Evolutionary conservation across 92 coral and sea anemone genomes (phyloP).

Genomic region (Parazoanthus darwini): DNA sequence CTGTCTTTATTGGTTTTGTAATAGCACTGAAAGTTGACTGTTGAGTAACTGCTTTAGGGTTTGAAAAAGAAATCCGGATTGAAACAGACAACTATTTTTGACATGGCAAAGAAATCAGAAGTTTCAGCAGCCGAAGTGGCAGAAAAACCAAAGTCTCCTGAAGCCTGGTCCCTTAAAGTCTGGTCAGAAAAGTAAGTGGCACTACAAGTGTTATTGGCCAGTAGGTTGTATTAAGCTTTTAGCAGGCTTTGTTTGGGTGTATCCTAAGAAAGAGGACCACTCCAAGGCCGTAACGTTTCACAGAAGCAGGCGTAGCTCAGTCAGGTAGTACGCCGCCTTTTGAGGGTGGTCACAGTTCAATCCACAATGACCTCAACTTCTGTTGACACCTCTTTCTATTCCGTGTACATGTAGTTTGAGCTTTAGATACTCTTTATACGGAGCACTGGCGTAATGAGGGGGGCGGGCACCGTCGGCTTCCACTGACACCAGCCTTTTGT

Average conservation of each 20-base stretch:
- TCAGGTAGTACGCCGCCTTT: no score
- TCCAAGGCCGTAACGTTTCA: not conserved
- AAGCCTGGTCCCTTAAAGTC: not conserved
- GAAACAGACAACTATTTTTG: constrained; percentile 40
- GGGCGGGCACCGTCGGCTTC: no score
- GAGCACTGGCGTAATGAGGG: no score
- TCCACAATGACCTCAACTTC: no score
- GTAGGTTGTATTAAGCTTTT: not conserved
- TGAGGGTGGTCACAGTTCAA: no score
- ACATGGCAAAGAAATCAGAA: constrained; percentile 37
- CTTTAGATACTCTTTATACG: no score
- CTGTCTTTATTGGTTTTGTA: not conserved
- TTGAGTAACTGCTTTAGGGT: not conserved
- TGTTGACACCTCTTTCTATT: no score
- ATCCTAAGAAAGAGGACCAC: not conserved
- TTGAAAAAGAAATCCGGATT: constrained; percentile 33
- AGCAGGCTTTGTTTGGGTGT: not conserved
- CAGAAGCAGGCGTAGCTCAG: no score
- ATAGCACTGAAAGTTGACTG: not conserved
- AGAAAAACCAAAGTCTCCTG: not conserved
- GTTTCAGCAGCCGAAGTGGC: not conserved
- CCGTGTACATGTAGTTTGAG: no score
- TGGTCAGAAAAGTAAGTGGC: constrained; percentile 23
- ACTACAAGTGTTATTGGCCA: not conserved
- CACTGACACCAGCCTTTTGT: no score